A percentile compares a stretch with the other conserved stretches of the same genome.
Evolutionary conservation across 2,888 invertebrate genomes (phyloP).

Genomic region (Argynnis bischoffii): DNA sequence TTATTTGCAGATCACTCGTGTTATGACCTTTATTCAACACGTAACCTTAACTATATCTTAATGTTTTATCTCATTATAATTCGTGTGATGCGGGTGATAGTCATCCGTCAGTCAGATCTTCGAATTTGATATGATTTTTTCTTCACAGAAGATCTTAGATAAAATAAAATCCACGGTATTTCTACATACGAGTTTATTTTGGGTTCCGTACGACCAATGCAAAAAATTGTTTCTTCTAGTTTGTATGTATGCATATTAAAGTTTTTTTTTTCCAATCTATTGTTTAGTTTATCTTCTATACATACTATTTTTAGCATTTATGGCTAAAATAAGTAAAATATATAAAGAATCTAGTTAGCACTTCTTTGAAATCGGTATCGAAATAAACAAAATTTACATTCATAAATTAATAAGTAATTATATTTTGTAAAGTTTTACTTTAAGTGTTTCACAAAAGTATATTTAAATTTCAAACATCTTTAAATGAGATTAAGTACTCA

Average conservation of each 20-base stretch:
- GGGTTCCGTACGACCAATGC: background rate
- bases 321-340: too few relatives aligned
- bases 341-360: too few relatives aligned
- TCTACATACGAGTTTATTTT: background rate
- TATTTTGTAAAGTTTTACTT: background rate
- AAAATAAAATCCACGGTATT: background rate
- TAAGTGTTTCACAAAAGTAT: background rate
- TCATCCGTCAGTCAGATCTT: conserved; percentile 3
- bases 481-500: background rate
- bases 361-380: too few relatives aligned
- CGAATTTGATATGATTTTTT: background rate
- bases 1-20: too few relatives aligned
- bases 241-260: too few relatives aligned
- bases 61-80: background rate
- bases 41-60: background rate
- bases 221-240: too few relatives aligned
- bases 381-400: too few relatives aligned
- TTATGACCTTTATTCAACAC: background rate
- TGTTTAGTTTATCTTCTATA: too few relatives aligned
- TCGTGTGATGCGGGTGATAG: conserved; percentile 9
- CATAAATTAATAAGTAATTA: too few relatives aligned
- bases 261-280: too few relatives aligned
- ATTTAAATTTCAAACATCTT: background rate
- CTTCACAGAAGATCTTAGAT: background rate
- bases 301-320: too few relatives aligned